Base-by-base conservation (phyloP, 2,113 vertebrate genomes). In the Nothobranchius furzeri region DNA sequence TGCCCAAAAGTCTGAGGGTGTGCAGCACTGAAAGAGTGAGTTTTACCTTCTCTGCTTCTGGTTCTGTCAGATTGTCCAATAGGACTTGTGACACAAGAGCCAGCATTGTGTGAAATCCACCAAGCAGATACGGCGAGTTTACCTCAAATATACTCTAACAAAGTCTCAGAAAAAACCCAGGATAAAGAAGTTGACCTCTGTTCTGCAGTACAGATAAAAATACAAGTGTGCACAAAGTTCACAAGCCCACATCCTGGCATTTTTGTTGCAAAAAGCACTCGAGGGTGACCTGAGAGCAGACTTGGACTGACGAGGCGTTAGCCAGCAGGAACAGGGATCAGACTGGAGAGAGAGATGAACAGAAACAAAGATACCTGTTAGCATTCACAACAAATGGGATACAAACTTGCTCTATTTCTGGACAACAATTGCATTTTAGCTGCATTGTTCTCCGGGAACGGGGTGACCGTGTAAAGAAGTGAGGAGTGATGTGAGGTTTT, bases 301-400 rank as follows among this genome's bases (percentile, higher is more conserved):
- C 47, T 61, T 75, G 64, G 80, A 76, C 20, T 14, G 47, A 64
- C 47, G 37, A 24, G 69, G 46, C 24, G 24, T 55, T 40, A 24
- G 20, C 73, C 71, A 78, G 87, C 90, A 90, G 90, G 88, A 91
- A 89, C 76, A 64, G 37, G 54, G 49, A 42, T 43, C 20, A 25
- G 59, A 47, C 52, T 6, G 17, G 67, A 25, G 70, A 71, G 65
- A 83, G 62, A 69, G 68, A 81, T 35, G 25, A 42, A 62, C 20
- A 68, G 68, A 77, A 74, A 79, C 78, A 82, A 79, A 79, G 60
- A 42, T 58, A 67, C 36, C 47, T 52, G 46, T 62, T 51, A 73
- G 64, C 30, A 24, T 49, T 75, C 54, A 70, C 71, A 65, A 72
- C 75, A 70, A 72, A 54, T 66, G 2, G 4, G 60, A 72, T 68